phyloP scores from a whole-genome alignment of 2,113 vertebrate species.

The Isurus oxyrinchus region DNA sequence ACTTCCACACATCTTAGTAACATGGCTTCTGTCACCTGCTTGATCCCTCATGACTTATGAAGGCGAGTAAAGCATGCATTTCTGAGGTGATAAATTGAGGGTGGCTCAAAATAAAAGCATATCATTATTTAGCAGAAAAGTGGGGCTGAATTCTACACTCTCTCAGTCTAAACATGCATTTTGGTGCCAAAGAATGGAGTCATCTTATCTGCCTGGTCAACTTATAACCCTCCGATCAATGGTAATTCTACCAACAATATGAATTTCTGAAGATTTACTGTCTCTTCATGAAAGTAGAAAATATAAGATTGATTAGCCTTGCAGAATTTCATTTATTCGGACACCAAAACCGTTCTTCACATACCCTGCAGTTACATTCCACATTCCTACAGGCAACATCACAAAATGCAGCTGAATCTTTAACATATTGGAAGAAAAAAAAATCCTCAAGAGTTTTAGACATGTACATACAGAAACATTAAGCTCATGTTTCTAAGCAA shows the following conservation, averaged over 20 bases:
- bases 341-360: too few relatives aligned
- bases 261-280: neutral
- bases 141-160: too few relatives aligned
- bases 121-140: too few relatives aligned
- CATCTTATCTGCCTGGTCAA: too few relatives aligned
- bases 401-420: neutral
- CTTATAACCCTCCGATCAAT: too few relatives aligned
- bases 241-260: neutral
- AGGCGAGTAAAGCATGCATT: neutral
- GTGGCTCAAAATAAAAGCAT: neutral
- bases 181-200: too few relatives aligned
- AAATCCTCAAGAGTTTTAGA: neutral
- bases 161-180: too few relatives aligned
- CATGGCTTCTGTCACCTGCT: neutral
- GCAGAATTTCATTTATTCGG: too few relatives aligned
- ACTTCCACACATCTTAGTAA: neutral
- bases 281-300: neutral
- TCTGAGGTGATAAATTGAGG: neutral
- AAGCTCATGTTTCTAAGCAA: neutral
- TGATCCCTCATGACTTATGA: neutral
- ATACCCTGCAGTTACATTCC: neutral
- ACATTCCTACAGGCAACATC: neutral
- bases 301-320: neutral
- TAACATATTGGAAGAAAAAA: neutral
- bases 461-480: neutral